Evolutionary conservation across 2,113 vertebrate genomes (phyloP).

Genomic region (Pseudorhombus dupliciocellatus): DNA sequence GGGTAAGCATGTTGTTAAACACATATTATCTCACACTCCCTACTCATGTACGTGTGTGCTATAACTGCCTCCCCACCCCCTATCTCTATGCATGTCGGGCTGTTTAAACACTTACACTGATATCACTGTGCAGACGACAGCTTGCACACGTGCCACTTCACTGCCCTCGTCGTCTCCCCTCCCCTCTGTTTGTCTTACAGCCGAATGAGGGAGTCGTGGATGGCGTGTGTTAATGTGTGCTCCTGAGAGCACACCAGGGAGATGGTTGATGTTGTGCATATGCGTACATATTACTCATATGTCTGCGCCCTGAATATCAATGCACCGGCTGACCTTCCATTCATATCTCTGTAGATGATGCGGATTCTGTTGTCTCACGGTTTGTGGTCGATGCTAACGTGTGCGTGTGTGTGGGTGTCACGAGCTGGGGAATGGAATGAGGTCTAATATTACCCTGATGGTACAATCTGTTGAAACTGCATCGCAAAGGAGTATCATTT

Average conservation of each 20-base stretch:
- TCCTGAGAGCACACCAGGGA: background rate
- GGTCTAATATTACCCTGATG: slow-evolving; percentile 57
- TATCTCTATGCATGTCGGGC: slow-evolving; percentile 47
- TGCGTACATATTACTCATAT: slow-evolving; percentile 54
- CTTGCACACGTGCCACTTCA: slow-evolving; percentile 75
- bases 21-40: slow-evolving; percentile 21
- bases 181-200: slow-evolving; percentile 70
- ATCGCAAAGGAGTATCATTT: slow-evolving; percentile 42
- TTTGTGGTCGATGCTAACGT: slow-evolving; percentile 54
- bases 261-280: slow-evolving; percentile 54
- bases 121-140: slow-evolving; percentile 73
- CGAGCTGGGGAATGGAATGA: slow-evolving; percentile 9
- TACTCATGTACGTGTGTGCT: slow-evolving; percentile 9
- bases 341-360: slow-evolving; percentile 41
- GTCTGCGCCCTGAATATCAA: slow-evolving; percentile 62
- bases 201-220: slow-evolving; percentile 42
- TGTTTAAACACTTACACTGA: slow-evolving; percentile 70
- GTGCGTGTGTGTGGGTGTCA: slow-evolving; percentile 28
- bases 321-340: slow-evolving; percentile 55
- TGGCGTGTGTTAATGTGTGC: slow-evolving; percentile 18
- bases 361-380: slow-evolving; percentile 61
- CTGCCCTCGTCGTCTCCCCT: slow-evolving; percentile 61
- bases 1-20: slow-evolving; percentile 14
- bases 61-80: slow-evolving; percentile 15
- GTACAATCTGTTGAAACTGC: slow-evolving; percentile 40